phyloP scores from a whole-genome alignment of 37 sponge, comb jelly and placozoan genomes.

The Aplysina aerophoba region DNA sequence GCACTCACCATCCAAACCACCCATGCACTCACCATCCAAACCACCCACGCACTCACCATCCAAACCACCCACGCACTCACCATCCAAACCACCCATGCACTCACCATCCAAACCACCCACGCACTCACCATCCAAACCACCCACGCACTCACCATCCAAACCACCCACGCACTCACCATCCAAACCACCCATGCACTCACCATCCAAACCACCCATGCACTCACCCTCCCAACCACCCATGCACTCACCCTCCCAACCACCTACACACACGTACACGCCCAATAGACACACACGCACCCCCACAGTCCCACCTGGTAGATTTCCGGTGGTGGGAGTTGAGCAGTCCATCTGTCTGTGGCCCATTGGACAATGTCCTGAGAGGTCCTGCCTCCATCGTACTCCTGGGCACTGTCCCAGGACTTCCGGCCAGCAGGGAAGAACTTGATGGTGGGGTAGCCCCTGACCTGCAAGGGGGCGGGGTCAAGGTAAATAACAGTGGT shows the following conservation, averaged over 20 bases:
- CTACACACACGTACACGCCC: too few species aligned
- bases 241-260: neutral
- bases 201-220: neutral
- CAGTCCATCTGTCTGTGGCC: slow-evolving; percentile 76
- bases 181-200: neutral
- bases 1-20: too few species aligned
- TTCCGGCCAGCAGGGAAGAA: slow-evolving; percentile 94
- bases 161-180: neutral
- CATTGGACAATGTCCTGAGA: slow-evolving; percentile 86
- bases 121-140: too few species aligned
- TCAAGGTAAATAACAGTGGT: neutral
- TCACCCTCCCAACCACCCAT: neutral
- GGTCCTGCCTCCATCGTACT: slow-evolving; percentile 91
- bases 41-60: too few species aligned
- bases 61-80: too few species aligned
- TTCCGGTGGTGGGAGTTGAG: slow-evolving; percentile 87
- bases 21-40: too few species aligned
- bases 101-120: too few species aligned
- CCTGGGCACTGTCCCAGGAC: slow-evolving; percentile 68
- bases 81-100: too few species aligned
- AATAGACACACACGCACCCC: neutral
- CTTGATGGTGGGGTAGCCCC: slow-evolving; percentile 98
- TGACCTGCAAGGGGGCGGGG: slow-evolving; percentile 49
- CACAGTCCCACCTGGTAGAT: slow-evolving; percentile 74
- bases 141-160: too few species aligned